Conservation (phyloP, 2,113 vertebrate genomes). For the Chamaea fasciata region DNA sequence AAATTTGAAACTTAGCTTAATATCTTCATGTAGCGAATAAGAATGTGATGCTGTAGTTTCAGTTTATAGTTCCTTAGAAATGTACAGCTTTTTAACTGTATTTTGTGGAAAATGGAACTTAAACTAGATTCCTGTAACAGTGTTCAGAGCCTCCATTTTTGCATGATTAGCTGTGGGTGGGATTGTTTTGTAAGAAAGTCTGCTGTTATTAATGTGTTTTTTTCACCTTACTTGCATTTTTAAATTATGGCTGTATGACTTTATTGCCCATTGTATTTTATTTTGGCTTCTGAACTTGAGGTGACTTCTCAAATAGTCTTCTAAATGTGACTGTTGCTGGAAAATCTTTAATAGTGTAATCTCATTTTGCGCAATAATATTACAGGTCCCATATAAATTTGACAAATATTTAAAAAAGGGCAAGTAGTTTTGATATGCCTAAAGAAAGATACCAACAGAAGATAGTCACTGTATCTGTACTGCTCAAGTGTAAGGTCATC, state of each 20-base stretch:
- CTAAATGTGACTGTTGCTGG: neutral
- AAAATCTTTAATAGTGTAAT: neutral
- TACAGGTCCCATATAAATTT: neutral
- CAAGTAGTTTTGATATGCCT: neutral
- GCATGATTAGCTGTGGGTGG: neutral
- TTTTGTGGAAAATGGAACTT: neutral
- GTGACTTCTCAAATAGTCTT: neutral
- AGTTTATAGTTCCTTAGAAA: neutral
- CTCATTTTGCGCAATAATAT: neutral
- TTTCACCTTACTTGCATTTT: neutral
- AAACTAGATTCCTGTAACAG: neutral
- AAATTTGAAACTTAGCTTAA: neutral
- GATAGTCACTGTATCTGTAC: neutral
- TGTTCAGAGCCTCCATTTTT: neutral
- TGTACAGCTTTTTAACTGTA: neutral
- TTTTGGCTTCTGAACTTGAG: neutral
- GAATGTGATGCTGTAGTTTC: neutral
- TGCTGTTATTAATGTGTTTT: neutral
- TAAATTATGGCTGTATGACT: neutral
- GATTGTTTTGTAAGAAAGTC: neutral
- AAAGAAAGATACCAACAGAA: neutral
- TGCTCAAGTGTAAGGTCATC: neutral
- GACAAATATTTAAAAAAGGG: neutral
- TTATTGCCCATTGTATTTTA: neutral
- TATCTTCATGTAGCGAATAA: neutral